These are phyloP conservation scores for Fragum sueziense DNA, from an alignment of 2,888 invertebrate genomes.

Conservation along the genomic window DNA sequence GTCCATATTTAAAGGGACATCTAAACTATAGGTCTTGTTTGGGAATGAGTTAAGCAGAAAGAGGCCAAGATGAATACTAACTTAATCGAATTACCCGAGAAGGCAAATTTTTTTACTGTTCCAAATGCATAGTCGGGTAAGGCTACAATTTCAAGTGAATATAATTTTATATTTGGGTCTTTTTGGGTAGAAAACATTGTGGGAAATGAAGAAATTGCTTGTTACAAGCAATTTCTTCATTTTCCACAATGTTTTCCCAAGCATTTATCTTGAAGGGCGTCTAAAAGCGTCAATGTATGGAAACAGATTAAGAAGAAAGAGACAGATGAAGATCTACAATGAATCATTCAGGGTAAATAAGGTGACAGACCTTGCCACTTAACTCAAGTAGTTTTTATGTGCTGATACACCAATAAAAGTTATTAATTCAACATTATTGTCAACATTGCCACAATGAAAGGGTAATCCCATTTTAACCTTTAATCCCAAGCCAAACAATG, in stretches of 20 bases:
- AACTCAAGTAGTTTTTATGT: slow-evolving; percentile 8
- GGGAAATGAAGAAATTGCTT: neutral
- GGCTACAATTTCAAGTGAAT: no score
- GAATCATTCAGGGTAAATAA: slow-evolving; percentile 4
- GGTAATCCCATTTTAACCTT: neutral
- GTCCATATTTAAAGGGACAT: neutral
- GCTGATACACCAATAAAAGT: slow-evolving; percentile 3
- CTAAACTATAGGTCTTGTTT: neutral
- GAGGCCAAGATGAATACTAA: no score
- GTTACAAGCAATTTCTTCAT: slow-evolving; percentile 13
- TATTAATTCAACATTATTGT: slow-evolving; percentile 2
- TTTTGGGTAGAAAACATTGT: neutral
- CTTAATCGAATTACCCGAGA: no score
- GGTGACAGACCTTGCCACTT: slow-evolving; percentile 10
- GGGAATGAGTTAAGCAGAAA: neutral
- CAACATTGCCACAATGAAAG: neutral
- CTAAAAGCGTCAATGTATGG: neutral
- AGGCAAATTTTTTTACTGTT: no score
- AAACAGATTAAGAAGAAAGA: neutral
- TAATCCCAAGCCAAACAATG: no score
- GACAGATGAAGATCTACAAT: neutral
- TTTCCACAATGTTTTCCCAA: neutral
- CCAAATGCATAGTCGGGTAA: no score
- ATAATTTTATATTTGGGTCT: no score
- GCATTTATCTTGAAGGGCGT: neutral